These are phyloP conservation scores for Apamea crenata DNA, from an alignment of 2,888 invertebrate species.

Conservation along the genomic window DNA sequence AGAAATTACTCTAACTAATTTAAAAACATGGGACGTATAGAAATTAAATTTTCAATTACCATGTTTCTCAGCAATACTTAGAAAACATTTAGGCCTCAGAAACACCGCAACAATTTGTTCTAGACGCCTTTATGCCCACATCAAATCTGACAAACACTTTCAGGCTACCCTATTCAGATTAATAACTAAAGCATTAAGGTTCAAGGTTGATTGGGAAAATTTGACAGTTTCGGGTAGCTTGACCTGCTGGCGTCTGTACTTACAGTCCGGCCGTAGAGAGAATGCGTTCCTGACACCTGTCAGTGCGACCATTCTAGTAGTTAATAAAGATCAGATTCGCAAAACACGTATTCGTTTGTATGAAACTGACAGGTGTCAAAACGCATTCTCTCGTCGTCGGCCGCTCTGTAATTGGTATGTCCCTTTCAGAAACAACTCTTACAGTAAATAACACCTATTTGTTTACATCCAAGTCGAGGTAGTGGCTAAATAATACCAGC, in stretches of 20 bases:
- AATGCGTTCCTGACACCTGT: too few species aligned
- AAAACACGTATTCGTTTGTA: too few species aligned
- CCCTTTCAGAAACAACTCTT: background rate
- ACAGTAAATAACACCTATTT: background rate
- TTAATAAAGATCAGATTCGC: too few species aligned
- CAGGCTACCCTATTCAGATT: background rate
- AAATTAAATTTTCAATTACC: background rate
- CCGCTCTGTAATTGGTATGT: background rate
- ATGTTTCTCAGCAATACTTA: background rate
- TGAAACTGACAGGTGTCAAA: too few species aligned
- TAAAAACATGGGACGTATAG: background rate
- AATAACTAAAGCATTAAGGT: too few species aligned
- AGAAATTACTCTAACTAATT: too few species aligned
- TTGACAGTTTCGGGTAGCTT: too few species aligned
- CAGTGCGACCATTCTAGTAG: too few species aligned
- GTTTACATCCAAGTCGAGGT: background rate
- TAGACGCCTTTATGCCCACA: background rate
- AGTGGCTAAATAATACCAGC: background rate
- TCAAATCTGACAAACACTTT: background rate
- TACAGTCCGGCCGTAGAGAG: too few species aligned
- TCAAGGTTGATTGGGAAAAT: too few species aligned
- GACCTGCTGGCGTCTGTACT: too few species aligned
- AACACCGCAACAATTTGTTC: background rate
- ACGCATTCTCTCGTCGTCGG: too few species aligned
- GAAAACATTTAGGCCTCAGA: background rate